phyloP scores from a whole-genome alignment of 2,113 vertebrate genomes.

The Istiophorus platypterus region DNA sequence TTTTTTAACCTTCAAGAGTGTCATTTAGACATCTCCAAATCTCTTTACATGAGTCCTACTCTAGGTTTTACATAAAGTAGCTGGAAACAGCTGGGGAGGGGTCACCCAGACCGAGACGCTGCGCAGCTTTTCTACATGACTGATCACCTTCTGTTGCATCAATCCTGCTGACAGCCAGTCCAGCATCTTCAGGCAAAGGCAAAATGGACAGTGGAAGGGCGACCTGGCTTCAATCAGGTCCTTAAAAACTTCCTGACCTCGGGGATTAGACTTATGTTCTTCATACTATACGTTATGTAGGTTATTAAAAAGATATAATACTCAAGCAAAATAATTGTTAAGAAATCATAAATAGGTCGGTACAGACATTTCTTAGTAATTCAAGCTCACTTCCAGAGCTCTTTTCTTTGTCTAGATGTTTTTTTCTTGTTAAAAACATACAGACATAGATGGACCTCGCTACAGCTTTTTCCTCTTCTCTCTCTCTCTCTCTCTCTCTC shows the following conservation, averaged over 20 bases:
- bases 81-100: conserved; percentile 50
- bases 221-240: conserved; percentile 39
- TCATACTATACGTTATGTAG: background rate
- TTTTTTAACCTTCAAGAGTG: conserved; percentile 10
- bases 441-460: background rate
- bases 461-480: conserved; percentile 6
- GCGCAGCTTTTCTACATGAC: conserved; percentile 66
- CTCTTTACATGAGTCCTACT: conserved; percentile 27
- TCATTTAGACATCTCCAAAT: conserved; percentile 32
- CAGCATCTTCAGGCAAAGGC: conserved; percentile 24
- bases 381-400: conserved; percentile 2
- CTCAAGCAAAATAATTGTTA: background rate
- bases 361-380: background rate
- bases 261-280: conserved; percentile 21
- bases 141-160: conserved; percentile 49
- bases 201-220: conserved; percentile 21
- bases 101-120: conserved; percentile 20
- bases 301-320: conserved; percentile 27
- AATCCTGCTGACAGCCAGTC: conserved; percentile 52
- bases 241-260: conserved; percentile 46
- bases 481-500: conserved; percentile 4
- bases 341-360: background rate
- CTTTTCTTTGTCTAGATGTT: background rate
- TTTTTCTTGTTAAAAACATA: conserved; percentile 1
- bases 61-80: conserved; percentile 9